Evolutionary conservation across 1,140 invertebrate genomes (phyloP).

Genomic region (Procambarus virginalis): DNA sequence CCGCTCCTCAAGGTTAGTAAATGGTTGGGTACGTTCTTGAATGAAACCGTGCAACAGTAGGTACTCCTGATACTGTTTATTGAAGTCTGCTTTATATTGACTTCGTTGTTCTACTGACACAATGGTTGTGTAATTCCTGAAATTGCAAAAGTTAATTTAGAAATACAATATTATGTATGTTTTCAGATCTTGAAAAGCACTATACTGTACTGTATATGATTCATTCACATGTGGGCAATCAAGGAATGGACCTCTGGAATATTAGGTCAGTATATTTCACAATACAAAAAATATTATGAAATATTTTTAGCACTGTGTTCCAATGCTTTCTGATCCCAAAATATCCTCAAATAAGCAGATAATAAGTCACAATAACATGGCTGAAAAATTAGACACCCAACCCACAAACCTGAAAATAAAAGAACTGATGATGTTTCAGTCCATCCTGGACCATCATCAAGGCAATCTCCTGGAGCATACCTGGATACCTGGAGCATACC

Average conservation of each 20-base stretch:
- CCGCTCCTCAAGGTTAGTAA: slow-evolving; percentile 30
- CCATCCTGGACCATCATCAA: too few species aligned
- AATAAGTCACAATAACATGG: too few species aligned
- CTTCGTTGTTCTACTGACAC: slow-evolving; percentile 49
- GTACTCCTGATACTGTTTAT: slow-evolving; percentile 45
- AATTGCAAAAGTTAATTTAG: background rate
- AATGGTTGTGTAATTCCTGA: slow-evolving; percentile 49
- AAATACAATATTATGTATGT: background rate
- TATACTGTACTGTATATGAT: too few species aligned
- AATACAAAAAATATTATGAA: too few species aligned
- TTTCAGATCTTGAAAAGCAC: too few species aligned
- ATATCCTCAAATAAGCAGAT: background rate
- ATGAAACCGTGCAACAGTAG: slow-evolving; percentile 34
- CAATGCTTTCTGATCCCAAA: background rate
- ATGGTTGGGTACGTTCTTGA: slow-evolving; percentile 27
- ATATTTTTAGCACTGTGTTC: background rate
- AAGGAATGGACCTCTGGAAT: too few species aligned
- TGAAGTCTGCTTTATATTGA: slow-evolving; percentile 54
- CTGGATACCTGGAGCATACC: too few species aligned
- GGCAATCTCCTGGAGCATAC: too few species aligned
- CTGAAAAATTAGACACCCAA: too few species aligned
- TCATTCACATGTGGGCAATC: too few species aligned
- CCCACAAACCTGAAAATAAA: background rate
- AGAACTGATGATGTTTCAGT: background rate
- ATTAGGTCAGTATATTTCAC: too few species aligned